These are phyloP conservation scores for Melieria crassipennis DNA, from an alignment of 2,888 invertebrate species.

Conservation along the genomic window DNA sequence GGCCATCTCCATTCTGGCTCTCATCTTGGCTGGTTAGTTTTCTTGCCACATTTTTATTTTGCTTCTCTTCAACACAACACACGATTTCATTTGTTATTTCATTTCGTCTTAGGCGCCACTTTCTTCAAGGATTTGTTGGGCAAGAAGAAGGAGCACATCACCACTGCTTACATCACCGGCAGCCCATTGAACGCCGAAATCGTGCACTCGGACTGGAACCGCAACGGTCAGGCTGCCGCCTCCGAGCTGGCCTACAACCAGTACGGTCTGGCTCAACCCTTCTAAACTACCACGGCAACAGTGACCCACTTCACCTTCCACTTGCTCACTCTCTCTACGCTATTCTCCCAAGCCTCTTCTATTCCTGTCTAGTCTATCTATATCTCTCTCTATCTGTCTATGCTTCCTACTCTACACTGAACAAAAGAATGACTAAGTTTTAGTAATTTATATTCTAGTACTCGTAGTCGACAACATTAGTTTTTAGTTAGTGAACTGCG, in stretches of 20 bases:
- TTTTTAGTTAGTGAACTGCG: conserved; percentile 33
- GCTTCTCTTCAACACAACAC: not conserved
- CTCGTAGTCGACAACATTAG: conserved; percentile 28
- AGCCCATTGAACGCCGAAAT: conserved; percentile 65
- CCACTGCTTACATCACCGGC: conserved; percentile 66
- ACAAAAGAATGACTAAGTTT: conserved; percentile 40
- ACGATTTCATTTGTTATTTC: not conserved
- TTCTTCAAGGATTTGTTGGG: conserved; percentile 66
- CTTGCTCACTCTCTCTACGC: not conserved
- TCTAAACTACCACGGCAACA: conserved; percentile 46
- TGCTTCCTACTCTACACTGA: conserved; percentile 9
- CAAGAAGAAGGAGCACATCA: conserved; percentile 66
- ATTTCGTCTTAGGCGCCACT: conserved; percentile 55
- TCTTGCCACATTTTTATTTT: not conserved
- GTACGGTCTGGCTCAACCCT: conserved; percentile 64
- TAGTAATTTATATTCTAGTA: conserved; percentile 26
- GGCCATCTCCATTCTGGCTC: conserved; percentile 71
- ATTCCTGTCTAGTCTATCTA: conserved; percentile 12
- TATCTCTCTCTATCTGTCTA: not conserved
- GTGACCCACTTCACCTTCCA: not conserved
- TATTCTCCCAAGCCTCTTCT: not conserved
- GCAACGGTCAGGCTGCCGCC: conserved; percentile 64
- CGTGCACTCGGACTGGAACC: conserved; percentile 66
- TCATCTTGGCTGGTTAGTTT: conserved; percentile 70
- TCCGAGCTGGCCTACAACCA: conserved; percentile 65